Evolutionary conservation across 2,888 invertebrate genomes (phyloP).

Genomic region (Zele albiditarsus): DNA sequence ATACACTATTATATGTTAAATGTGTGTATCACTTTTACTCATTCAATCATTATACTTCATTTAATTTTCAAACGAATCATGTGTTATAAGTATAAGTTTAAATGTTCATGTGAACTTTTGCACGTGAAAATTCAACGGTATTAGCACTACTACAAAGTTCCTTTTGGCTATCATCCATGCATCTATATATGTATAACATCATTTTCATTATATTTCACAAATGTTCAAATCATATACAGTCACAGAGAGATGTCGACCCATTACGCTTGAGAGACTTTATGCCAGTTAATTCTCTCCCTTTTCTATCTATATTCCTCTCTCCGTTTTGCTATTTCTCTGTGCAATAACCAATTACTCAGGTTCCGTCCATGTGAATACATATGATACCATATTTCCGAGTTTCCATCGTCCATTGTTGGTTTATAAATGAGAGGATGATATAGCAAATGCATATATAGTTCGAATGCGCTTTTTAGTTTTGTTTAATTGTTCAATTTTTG

Average conservation of each 20-base stretch:
- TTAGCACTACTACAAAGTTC: not conserved
- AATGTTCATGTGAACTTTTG: conserved; percentile 3
- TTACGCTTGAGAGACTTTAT: conserved; percentile 21
- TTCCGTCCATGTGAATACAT: not conserved
- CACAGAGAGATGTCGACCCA: conserved; percentile 17
- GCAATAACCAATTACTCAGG: not conserved
- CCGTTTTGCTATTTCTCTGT: conserved; percentile 8
- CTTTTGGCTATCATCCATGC: not conserved
- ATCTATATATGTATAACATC: not conserved
- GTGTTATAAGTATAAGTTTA: not conserved
- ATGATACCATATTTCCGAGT: not conserved
- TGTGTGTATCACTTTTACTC: not conserved
- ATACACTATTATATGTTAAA: not conserved
- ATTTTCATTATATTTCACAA: not conserved
- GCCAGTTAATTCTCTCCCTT: conserved; percentile 30
- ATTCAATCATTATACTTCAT: not conserved
- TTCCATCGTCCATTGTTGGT: not conserved
- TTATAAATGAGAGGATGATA: not conserved
- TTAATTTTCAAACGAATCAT: not conserved
- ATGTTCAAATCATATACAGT: conserved; percentile 19
- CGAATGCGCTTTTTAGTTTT: no score
- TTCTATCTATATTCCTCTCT: conserved; percentile 1
- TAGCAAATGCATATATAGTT: no score
- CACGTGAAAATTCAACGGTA: not conserved
- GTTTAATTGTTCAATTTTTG: no score